Base-by-base conservation (phyloP, 2,797 vertebrate genomes). In the Urosaurus nigricauda region DNA sequence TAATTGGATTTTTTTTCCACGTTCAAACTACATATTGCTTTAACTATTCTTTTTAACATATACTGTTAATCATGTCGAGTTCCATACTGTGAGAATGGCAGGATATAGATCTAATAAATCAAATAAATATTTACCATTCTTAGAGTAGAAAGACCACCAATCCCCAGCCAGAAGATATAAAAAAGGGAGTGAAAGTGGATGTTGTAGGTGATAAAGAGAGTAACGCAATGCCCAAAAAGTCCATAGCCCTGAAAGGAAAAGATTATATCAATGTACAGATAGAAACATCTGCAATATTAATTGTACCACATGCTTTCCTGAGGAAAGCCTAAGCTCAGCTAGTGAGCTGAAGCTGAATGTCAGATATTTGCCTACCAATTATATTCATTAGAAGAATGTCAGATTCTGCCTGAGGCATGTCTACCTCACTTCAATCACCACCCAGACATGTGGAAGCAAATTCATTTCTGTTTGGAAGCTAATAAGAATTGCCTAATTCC, bases 111-210 rank as follows among this genome's bases (percentile, higher is more conserved):
- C 8, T 68, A 68, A 68, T 13, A 32, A 32, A 68, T 32, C 65
- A 68, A 68, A 68, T 68, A 68, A 32, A 68, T 40, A 37, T 97
- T 97, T 97, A 99, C 99, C 99, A 99, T 99, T 85, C 98, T 97
- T 91, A 99, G 94, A 0, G 98, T 99, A 87, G 99, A 99, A 53
- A 99, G 96, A 79, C 99, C 98, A 71, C 99, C 99, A 16, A 99
- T 93, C 89, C 97, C 94, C 94, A 99, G 94, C 98, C 99, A 99
- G 86, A 99, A 98, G 92, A 98, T 91, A 95, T 99, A 99, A 97
- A 99, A 99, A 87, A 99, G 98, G 87, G 98, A 98, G 92, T 99
- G 98, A 92, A 99, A 98, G 96, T 99, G 98, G 95, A 99, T 98
- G 86, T 99, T 99, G 93, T 99, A 99, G 87, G 98, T 98, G 95